These are phyloP conservation scores for Oxygymnocypris stewartii DNA, from an alignment of 2,113 vertebrate genomes.

Conservation along the genomic window DNA sequence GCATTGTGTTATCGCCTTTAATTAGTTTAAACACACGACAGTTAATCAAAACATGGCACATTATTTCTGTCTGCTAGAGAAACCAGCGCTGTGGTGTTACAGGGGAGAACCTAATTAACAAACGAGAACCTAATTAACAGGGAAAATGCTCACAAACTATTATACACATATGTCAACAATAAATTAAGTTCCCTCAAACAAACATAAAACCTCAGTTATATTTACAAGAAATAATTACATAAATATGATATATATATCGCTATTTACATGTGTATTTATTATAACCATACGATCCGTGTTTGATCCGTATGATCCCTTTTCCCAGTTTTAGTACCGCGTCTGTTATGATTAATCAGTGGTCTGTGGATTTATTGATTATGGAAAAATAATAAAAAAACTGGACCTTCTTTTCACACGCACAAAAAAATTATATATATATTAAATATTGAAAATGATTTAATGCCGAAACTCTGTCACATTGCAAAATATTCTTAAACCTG, in stretches of 20 bases:
- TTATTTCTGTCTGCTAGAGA: conserved; percentile 64
- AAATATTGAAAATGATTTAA: neutral
- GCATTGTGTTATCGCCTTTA: conserved; percentile 76
- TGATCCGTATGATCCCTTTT: conserved; percentile 80
- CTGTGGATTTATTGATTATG: neutral
- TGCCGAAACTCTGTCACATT: neutral
- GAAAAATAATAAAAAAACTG: neutral
- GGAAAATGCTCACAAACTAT: conserved; percentile 77
- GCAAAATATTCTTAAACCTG: neutral
- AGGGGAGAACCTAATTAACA: conserved; percentile 7
- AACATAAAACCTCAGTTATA: conserved; percentile 90
- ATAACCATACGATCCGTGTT: conserved; percentile 79
- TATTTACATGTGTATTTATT: conserved; percentile 90
- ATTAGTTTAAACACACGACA: conserved; percentile 74
- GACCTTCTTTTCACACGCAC: neutral
- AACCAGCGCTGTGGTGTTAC: conserved; percentile 68
- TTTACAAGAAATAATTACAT: conserved; percentile 99
- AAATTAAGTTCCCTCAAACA: conserved; percentile 91
- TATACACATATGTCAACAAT: conserved; percentile 98
- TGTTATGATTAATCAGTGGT: neutral
- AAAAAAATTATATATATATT: neutral
- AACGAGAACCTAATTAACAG: conserved; percentile 78
- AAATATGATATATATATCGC: conserved; percentile 87
- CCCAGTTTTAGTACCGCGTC: conserved; percentile 64
- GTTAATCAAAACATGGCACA: conserved; percentile 77